Base-by-base conservation (phyloP, 2,113 vertebrate species). In the Salvelinus alpinus region DNA sequence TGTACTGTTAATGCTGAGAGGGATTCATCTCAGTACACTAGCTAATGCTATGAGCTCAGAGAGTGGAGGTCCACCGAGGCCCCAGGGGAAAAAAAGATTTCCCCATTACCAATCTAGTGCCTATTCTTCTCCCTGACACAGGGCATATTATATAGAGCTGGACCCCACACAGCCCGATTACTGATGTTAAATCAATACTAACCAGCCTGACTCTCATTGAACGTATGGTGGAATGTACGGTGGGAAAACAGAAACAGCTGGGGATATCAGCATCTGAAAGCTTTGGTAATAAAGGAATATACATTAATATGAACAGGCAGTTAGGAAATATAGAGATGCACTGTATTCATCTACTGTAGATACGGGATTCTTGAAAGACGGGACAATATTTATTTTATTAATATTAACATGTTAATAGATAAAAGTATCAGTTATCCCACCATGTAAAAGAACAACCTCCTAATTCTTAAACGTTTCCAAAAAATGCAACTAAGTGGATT, bases 141-240 rank as follows among this genome's bases (percentile, higher is more conserved):
- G 82, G 83, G 76, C 81, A 90, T 87, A 90, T 90, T 92, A 92
- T 90, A 93, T 78, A 90, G 76, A 75, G 71, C 71, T 77, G 76
- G 85, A 83, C 76, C 84, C 81, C 80, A 86, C 87, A 80, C 81
- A 88, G 90, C 84, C 79, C 4, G 51, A 18, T 74, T 72, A 92
- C 77, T 92, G 90, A 93, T 88, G 82, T 87, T 20, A 90, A 95
- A 94, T 94, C 89, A 90, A 89, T 94, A 85, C 44, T 60, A 88
- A 92, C 84, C 72, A 16, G 82, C 82, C 72, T 57, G 51, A 70
- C 84, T 82, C 67, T 79, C 72, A 73, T 67, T 71, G 76, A 80
- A 44, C 8, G 0, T 44, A 44, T 11, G 9, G 38, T 44, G 38
- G 34, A 34, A 78, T 69, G 82, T 75, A 78, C 74, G 31, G 68